Base-by-base conservation (phyloP, 2,797 vertebrate species). In the Liasis olivaceus region DNA sequence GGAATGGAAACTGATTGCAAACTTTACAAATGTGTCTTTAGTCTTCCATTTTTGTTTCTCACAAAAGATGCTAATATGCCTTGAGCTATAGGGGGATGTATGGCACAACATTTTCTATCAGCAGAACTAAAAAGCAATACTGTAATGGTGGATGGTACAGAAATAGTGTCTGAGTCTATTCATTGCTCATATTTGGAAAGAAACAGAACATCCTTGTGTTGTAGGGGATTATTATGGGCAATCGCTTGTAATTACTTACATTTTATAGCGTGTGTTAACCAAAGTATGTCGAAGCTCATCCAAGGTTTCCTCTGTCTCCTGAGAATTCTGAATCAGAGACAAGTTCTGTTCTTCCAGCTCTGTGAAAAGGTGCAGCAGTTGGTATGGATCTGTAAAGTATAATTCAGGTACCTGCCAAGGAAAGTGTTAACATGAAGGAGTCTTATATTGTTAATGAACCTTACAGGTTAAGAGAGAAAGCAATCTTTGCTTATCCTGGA, bases 271-370 rank as follows among this genome's bases (percentile, higher is more conserved):
- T 1, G 97, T 98, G 42, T 89, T 97, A 91, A 97, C 96, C 94
- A 98, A 96, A 60, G 95, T 95, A 69, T 97, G 95, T 4, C 92
- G 97, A 47, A 98, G 97, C 58, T 98, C 97, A 62, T 98, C 97
- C 94, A 99, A 93, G 0, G 95, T 95, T 95, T 98, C 98, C n/a
- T 99, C 98, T 0, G 96, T 97, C 88, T 98, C 98, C 87, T 98
- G 98, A 0, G 97, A 98, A 97, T 98, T 98, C 96, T 99, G 98
- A 90, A 99, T 98, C 42, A 99, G 97, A 0, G 98, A 98, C 72
- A 99, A 95, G 95, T 98, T 99, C 95, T 99, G 98, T 94, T 99
- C 98, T 42, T 98, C 98, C 96, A 99, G 97, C 95, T 98, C 97
- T 0, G 69, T 97, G 95, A 99, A 98, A 96, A 98, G 42, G 63